Base-by-base conservation (phyloP, 2,888 invertebrate genomes). In the Cephus sareptanus region DNA sequence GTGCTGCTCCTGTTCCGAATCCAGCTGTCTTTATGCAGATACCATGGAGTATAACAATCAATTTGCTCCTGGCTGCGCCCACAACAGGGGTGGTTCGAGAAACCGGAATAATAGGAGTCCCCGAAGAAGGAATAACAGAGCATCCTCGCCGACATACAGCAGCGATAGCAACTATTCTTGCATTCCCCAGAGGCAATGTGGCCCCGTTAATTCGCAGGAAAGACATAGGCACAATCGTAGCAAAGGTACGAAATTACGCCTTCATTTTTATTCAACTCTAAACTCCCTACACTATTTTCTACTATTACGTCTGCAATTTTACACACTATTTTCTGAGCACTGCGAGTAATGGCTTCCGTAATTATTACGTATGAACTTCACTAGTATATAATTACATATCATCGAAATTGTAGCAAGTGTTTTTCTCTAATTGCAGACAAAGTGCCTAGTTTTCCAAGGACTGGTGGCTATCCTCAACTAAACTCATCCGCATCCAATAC, bases 111-210 rank as follows among this genome's bases (percentile, higher is more conserved):
- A 89, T 77, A 86, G 87, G 40, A 91, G 91, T 83, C 91, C 91
- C 3, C 87, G 90, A 40, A 87, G 90, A 80, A 87, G 89, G 80
- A 89, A 85, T 76, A 87, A 88, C 81, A 86, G 91, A 76, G 83
- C 90, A 1, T 81, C 89, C 12, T 91, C 91, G 56, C 91, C 91
- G 4, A 89, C 89, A 11, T 91, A 91, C 82, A 91, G 91, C 77
- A 91, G 91, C 81, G 91, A 91, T 76, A 90, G 91, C 79, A 91
- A 90, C 82, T 91, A 91, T 81, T 91, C 91, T 76, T 91, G 90
- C 83, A 90, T 91, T 83, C 90, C 90, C 11, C 87, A 90, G 79
- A 87, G 89, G 81, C 87, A 89, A 77, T 89, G 89, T 79, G 89
- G 89, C 77, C 88, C 89, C 69, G 85, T 84, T 40, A 89, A 89